A percentile compares a stretch with the other conserved stretches of the same genome.
Evolutionary conservation across 2,888 invertebrate genomes (phyloP).

Genomic region (Malthinus flaveolus): DNA sequence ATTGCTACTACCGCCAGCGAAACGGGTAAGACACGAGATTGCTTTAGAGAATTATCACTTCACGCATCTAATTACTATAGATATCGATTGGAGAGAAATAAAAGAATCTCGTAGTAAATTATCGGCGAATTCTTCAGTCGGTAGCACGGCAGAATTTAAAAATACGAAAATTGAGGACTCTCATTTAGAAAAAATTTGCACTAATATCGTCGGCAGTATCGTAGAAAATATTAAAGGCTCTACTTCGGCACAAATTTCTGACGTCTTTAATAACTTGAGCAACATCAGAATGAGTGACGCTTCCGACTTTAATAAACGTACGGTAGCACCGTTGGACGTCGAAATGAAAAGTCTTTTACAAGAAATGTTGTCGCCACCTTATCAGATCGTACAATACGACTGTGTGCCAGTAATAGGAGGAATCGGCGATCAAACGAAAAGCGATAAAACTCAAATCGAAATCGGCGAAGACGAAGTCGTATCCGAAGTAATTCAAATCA

Average conservation of each 20-base stretch:
- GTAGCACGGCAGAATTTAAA: neutral
- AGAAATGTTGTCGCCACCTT: constrained; percentile 52
- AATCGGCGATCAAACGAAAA: constrained; percentile 54
- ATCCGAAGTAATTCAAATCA: constrained; percentile 40
- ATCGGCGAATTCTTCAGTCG: neutral
- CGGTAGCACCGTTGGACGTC: constrained; percentile 25
- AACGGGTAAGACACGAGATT: constrained; percentile 7
- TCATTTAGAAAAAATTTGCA: neutral
- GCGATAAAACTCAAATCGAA: constrained; percentile 44
- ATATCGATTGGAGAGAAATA: constrained; percentile 12
- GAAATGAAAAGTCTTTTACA: constrained; percentile 35
- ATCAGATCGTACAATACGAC: constrained; percentile 52
- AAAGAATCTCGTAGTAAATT: constrained; percentile 9
- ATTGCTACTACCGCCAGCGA: constrained; percentile 32
- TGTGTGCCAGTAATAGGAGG: constrained; percentile 44
- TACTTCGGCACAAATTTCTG: constrained; percentile 4
- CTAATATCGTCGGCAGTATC: constrained; percentile 10
- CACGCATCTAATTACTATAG: neutral
- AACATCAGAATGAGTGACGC: constrained; percentile 24
- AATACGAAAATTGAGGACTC: neutral
- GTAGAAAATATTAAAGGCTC: neutral
- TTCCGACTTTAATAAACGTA: constrained; percentile 16
- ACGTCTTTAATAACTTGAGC: constrained; percentile 34
- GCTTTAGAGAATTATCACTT: neutral
- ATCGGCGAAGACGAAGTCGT: constrained; percentile 48